Conservation (phyloP, 2,888 invertebrate species). For the Synergus japonicus region DNA sequence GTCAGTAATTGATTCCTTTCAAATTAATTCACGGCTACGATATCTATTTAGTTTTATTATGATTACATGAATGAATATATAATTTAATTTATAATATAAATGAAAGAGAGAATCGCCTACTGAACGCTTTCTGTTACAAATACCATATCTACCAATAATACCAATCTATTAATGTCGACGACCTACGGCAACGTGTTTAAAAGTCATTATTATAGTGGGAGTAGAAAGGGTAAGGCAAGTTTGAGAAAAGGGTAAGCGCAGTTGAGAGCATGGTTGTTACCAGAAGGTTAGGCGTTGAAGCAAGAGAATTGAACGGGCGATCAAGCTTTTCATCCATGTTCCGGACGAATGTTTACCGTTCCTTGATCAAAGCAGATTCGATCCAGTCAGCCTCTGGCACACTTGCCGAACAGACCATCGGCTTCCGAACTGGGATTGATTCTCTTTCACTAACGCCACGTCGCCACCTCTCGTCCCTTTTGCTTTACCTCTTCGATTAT, state of each 20-base stretch:
- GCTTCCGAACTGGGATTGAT: slow-evolving; percentile 51
- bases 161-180: not conserved
- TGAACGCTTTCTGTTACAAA: no score
- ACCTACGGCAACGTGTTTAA: not conserved
- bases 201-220: not conserved
- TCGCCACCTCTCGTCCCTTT: slow-evolving; percentile 21
- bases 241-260: slow-evolving; percentile 1
- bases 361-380: slow-evolving; percentile 69
- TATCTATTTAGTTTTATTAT: no score
- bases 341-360: slow-evolving; percentile 69
- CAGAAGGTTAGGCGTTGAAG: slow-evolving; percentile 33
- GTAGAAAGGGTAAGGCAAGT: not conserved
- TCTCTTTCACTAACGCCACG: slow-evolving; percentile 45
- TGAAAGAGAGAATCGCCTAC: no score
- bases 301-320: slow-evolving; percentile 42
- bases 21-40: no score
- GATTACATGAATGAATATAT: no score
- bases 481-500: slow-evolving; percentile 9
- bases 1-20: no score
- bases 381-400: slow-evolving; percentile 56
- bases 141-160: no score
- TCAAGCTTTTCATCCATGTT: slow-evolving; percentile 69
- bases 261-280: slow-evolving; percentile 4
- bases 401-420: slow-evolving; percentile 47
- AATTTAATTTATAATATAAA: no score